Conservation (phyloP, 2,888 invertebrate genomes). For the Drosophila tripunctata region DNA sequence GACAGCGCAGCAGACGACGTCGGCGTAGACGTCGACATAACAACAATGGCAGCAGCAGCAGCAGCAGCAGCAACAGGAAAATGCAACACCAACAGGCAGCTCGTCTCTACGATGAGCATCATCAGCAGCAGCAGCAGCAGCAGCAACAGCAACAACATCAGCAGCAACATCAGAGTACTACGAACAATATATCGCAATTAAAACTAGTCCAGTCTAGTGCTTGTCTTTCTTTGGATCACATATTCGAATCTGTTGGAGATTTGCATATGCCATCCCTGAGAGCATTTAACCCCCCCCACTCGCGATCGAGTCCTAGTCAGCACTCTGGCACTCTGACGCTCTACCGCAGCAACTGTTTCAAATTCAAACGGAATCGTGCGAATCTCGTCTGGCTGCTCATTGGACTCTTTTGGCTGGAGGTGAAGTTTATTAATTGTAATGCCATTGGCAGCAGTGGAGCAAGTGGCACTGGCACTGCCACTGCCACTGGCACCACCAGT, state of each 20-base stretch:
- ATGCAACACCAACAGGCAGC: conserved; percentile 27
- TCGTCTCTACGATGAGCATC: no score
- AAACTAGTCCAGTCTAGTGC: not conserved
- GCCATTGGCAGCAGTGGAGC: conserved; percentile 53
- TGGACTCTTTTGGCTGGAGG: conserved; percentile 82
- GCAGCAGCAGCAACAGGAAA: conserved; percentile 14
- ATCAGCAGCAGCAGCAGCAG: conserved; percentile 6
- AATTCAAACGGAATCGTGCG: conserved; percentile 56
- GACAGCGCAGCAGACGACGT: conserved; percentile 57
- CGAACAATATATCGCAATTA: not conserved
- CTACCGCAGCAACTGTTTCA: conserved; percentile 49
- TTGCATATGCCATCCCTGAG: conserved; percentile 35
- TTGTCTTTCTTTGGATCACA: conserved; percentile 34
- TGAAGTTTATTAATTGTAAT: conserved; percentile 80
- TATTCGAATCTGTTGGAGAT: not conserved
- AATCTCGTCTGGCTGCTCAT: conserved; percentile 82
- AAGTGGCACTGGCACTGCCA: not conserved
- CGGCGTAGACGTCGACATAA: conserved; percentile 58
- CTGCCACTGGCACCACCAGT: not conserved
- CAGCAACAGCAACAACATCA: not conserved
- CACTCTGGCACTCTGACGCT: conserved; percentile 3
- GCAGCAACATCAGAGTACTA: not conserved
- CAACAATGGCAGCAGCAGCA: conserved; percentile 14
- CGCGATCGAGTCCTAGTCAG: conserved; percentile 4
- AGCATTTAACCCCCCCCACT: conserved; percentile 31